Evolutionary conservation across 2,113 vertebrate species (phyloP).

Genomic region (Pollachius pollachius): DNA sequence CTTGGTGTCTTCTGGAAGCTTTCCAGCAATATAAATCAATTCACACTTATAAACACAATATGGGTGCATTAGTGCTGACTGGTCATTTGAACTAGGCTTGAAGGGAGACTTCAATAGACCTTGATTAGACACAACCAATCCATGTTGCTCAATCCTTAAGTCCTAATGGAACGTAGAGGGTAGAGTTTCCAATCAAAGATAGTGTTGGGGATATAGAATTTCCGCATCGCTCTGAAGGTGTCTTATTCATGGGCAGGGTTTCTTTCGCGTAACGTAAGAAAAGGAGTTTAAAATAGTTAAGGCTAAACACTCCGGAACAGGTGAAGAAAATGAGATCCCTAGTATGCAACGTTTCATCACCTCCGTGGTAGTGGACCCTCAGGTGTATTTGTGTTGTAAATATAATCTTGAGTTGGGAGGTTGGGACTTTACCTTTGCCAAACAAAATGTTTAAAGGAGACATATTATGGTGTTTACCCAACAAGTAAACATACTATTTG

Average conservation of each 20-base stretch:
- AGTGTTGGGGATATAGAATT: background rate
- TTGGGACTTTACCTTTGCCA: conserved; percentile 50
- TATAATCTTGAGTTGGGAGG: no score
- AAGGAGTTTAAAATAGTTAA: background rate
- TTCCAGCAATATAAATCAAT: conserved; percentile 79
- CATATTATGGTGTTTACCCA: no score
- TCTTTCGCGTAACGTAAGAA: background rate
- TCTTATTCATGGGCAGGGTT: conserved; percentile 12
- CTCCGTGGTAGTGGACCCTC: conserved; percentile 9
- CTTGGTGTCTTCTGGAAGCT: conserved; percentile 69
- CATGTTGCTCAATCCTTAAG: conserved; percentile 52
- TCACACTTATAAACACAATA: conserved; percentile 81
- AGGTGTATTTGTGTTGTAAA: conserved; percentile 40
- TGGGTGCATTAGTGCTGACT: conserved; percentile 79
- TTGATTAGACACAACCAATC: conserved; percentile 68
- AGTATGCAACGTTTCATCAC: conserved; percentile 18
- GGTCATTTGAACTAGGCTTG: conserved; percentile 67
- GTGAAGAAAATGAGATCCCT: conserved; percentile 19
- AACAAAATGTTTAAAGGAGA: conserved; percentile 9
- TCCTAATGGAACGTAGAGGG: conserved; percentile 46
- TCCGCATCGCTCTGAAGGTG: background rate
- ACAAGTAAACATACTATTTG: no score
- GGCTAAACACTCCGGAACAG: conserved; percentile 19
- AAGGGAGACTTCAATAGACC: conserved; percentile 70
- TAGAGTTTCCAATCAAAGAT: conserved; percentile 29